Conservation (phyloP, 2,888 invertebrate genomes). For the Coenonympha glycerion region DNA sequence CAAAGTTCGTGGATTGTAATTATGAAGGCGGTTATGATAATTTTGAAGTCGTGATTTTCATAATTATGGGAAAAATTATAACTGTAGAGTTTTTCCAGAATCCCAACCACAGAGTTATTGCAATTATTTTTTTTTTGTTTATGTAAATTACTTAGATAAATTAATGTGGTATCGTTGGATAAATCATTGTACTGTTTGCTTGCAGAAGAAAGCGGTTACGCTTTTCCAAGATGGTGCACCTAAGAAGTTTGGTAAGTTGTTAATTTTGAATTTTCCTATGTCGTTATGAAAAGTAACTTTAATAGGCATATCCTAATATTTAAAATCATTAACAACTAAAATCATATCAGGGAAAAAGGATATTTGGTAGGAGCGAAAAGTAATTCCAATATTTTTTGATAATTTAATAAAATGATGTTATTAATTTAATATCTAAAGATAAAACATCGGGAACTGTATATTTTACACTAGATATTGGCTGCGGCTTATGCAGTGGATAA, state of each 20-base stretch:
- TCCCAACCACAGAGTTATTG: constrained; percentile 15
- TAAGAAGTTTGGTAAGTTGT: constrained; percentile 10
- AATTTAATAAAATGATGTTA: too few relatives aligned
- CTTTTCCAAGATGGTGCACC: constrained; percentile 17
- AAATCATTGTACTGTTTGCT: constrained; percentile 8
- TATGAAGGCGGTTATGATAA: constrained; percentile 13
- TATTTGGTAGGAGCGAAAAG: too few relatives aligned
- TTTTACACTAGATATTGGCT: too few relatives aligned
- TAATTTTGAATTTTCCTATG: neutral
- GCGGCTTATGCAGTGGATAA: too few relatives aligned
- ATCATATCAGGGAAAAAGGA: too few relatives aligned
- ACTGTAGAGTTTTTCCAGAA: constrained; percentile 18
- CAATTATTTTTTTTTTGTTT: constrained; percentile 9
- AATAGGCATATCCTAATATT: too few relatives aligned
- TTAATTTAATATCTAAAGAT: too few relatives aligned
- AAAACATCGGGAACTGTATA: too few relatives aligned
- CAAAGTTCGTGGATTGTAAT: constrained; percentile 11
- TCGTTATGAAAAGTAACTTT: too few relatives aligned
- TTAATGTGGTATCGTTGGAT: constrained; percentile 1
- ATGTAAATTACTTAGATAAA: neutral
- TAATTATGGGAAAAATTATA: constrained; percentile 15
- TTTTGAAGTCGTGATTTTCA: constrained; percentile 18
- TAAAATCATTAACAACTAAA: too few relatives aligned
- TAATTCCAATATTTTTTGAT: too few relatives aligned
- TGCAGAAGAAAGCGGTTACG: constrained; percentile 17